A percentile compares a stretch with the other conserved stretches of the same genome.
These are phyloP conservation scores for Synanthedon andrenaeformis DNA, from an alignment of 2,888 invertebrate genomes.

Conservation along the genomic window DNA sequence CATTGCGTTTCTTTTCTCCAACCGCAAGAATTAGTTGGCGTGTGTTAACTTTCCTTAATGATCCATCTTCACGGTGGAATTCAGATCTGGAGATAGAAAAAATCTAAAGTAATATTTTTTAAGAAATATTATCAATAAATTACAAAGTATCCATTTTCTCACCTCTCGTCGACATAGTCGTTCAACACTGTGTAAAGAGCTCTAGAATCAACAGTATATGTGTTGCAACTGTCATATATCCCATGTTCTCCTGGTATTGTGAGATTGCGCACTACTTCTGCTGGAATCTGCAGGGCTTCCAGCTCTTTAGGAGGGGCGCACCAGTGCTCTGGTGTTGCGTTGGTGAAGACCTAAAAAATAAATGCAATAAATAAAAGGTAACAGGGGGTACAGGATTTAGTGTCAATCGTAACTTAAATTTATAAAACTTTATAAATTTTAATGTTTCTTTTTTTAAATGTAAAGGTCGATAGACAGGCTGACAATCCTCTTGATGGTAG, in stretches of 20 bases:
- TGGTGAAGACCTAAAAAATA: constrained; percentile 72
- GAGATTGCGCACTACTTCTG: constrained; percentile 59
- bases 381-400: too few species aligned
- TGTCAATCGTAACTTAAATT: too few species aligned
- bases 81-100: constrained; percentile 23
- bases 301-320: constrained; percentile 71
- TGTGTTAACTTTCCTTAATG: constrained; percentile 23
- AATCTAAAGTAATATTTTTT: too few species aligned
- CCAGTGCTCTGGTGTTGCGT: constrained; percentile 78
- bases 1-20: constrained; percentile 17
- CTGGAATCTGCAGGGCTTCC: constrained; percentile 51
- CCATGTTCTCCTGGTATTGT: constrained; percentile 63
- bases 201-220: constrained; percentile 58
- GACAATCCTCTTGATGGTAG: too few species aligned
- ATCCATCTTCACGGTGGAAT: constrained; percentile 26
- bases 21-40: constrained; percentile 21
- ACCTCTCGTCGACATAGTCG: constrained; percentile 43
- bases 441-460: too few species aligned
- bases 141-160: background rate
- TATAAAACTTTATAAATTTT: too few species aligned
- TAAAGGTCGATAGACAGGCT: background rate
- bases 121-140: too few species aligned
- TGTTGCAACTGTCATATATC: constrained; percentile 59
- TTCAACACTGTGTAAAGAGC: constrained; percentile 2
- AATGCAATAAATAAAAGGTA: too few species aligned